phyloP scores from a whole-genome alignment of 1,140 invertebrate species.

The Heliconius himera region DNA sequence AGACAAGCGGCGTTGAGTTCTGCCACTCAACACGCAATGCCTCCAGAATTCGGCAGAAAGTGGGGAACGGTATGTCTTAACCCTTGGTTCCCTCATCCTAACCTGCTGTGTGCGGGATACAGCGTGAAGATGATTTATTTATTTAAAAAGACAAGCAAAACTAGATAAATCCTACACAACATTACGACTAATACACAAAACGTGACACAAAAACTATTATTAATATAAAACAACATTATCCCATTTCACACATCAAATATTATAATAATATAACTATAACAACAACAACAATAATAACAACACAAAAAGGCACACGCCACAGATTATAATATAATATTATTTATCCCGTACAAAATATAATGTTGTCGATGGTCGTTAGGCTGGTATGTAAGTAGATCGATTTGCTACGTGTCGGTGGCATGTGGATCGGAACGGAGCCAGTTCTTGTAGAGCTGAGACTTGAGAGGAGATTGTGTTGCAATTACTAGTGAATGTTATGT shows the following conservation, averaged over 20 bases:
- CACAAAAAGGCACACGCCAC: background rate
- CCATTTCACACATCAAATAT: background rate
- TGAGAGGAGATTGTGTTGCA: constrained; percentile 21
- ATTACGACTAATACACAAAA: background rate
- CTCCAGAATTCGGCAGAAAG: no score
- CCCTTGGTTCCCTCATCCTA: no score
- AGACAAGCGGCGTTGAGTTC: no score
- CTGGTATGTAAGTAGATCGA: constrained; percentile 19
- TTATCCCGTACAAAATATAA: background rate
- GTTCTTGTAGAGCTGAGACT: constrained; percentile 1
- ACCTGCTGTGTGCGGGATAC: no score
- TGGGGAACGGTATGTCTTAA: no score
- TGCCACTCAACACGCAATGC: no score
- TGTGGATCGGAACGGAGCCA: constrained; percentile 16
- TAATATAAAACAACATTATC: background rate
- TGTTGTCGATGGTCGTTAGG: background rate
- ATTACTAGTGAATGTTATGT: constrained; percentile 26
- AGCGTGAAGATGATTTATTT: no score
- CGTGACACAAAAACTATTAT: background rate
- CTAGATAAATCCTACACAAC: background rate
- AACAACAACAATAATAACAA: background rate
- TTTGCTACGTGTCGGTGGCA: constrained; percentile 26
- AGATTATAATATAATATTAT: background rate
- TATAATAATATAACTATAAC: background rate
- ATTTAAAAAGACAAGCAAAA: no score